Percentiles rank a stretch among this genome's conserved stretches.
phyloP scores from a whole-genome alignment of 2,797 vertebrate species.

The Moxostoma hubbsi region DNA sequence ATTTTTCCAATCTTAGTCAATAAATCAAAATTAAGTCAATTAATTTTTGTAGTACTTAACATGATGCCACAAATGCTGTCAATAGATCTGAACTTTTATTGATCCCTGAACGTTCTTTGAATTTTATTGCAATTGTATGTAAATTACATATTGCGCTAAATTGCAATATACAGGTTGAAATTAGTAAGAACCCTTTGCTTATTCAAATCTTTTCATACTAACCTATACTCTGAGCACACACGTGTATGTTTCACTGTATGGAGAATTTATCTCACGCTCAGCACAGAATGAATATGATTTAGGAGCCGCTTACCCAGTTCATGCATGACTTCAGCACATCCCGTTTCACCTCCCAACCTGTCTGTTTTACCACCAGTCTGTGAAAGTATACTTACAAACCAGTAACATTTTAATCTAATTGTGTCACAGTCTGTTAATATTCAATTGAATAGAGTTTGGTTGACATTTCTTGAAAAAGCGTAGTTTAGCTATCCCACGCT shows the following conservation, averaged over 20 bases:
- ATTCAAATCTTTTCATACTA: constrained; percentile 27
- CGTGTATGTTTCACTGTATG: neutral
- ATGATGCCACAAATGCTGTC: too few species aligned
- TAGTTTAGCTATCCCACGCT: neutral
- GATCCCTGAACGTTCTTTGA: too few species aligned
- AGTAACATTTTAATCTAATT: constrained; percentile 57
- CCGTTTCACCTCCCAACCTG: constrained; percentile 43
- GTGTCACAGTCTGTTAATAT: neutral
- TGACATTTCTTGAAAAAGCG: neutral
- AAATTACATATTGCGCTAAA: neutral
- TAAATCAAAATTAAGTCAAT: too few species aligned
- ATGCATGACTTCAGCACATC: constrained; percentile 43
- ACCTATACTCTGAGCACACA: constrained; percentile 58
- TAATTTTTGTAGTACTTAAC: too few species aligned
- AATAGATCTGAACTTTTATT: too few species aligned
- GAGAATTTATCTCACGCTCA: constrained; percentile 69
- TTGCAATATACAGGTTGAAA: neutral
- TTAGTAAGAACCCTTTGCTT: neutral
- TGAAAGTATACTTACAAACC: constrained; percentile 64
- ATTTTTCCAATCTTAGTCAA: too few species aligned
- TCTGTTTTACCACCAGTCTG: constrained; percentile 40
- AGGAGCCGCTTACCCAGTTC: constrained; percentile 1
- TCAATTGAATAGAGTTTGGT: neutral
- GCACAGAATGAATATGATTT: constrained; percentile 50
- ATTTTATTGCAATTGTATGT: too few species aligned